phyloP scores from a whole-genome alignment of 1,140 invertebrate species.

The Listronotus bonariensis region DNA sequence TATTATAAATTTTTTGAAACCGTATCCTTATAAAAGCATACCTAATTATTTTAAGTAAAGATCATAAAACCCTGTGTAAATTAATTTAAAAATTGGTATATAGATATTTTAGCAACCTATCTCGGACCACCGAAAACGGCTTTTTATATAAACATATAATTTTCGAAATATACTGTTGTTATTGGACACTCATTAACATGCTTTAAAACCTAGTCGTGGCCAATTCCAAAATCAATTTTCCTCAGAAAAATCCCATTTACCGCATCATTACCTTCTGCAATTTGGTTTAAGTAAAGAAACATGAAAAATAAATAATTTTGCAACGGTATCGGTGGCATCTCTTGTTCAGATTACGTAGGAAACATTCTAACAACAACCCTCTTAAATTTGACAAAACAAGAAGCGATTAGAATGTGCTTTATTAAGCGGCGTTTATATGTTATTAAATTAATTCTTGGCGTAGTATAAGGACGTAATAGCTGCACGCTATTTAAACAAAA shows the following conservation, averaged over 20 bases:
- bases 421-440: not conserved
- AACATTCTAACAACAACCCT: too few species aligned
- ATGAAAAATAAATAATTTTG: too few species aligned
- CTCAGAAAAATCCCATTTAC: conserved; percentile 11
- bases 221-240: conserved; percentile 22
- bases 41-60: too few species aligned
- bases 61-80: too few species aligned
- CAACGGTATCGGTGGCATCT: too few species aligned
- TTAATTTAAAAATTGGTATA: too few species aligned
- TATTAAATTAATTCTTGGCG: conserved; percentile 26
- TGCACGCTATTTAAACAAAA: conserved; percentile 30
- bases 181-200: conserved; percentile 25
- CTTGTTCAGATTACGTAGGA: too few species aligned
- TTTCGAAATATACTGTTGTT: conserved; percentile 13
- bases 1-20: too few species aligned
- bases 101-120: not conserved
- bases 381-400: not conserved
- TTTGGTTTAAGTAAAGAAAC: too few species aligned
- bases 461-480: conserved; percentile 10
- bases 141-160: conserved; percentile 10
- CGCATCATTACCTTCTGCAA: not conserved
- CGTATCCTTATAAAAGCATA: too few species aligned
- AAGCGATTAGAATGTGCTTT: not conserved
- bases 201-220: conserved; percentile 14
- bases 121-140: conserved; percentile 2